Evolutionary conservation across 2,888 invertebrate genomes (phyloP), one percentile per base, ranked within the genome.

Genomic region (Sesia bembeciformis): DNA sequence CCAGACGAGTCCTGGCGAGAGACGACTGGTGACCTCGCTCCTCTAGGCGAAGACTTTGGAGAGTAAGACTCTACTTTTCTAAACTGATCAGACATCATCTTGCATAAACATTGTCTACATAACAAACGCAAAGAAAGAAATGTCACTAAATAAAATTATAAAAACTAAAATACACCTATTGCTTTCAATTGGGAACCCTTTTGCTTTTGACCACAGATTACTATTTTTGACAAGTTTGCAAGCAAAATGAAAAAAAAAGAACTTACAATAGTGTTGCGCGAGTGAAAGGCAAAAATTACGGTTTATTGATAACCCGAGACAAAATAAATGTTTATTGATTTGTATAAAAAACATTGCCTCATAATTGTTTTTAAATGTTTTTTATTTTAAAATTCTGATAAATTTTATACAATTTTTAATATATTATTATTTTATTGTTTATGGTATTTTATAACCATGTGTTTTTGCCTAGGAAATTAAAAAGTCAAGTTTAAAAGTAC

Each of bases 1-100:
- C 98, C 98, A 66, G 98, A 97, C 59, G 98, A 97, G 90, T 98
- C 98, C 87, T 98, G 97, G 64, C 98, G 93, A 66, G 97, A 96
- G 75, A 98, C 97, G 72, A 97, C 97, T 72, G 98, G 98, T 76
- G 97, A 97, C 81, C 97, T 93, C 70, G 95, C 97, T 77, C 97
- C 97, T 90, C 96, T 92, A 70, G 97, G 97, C 71, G 97, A 97
- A 70, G 96, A 96, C 91, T 97, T 97, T 63, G 98, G 97, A 72
- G 97, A 98, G 92, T 97, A 96, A 86, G 96, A 95, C 90, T 97
- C 96, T 87, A 95, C 95, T 93, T 96, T 95, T 82, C 96, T 94
- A 92, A 95, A 95, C 92, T 95, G 95, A 92, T 96, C 96, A 92
- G 94, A 94, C 94, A 95, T 96, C 95, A 96, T 96, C 93, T 94